A percentile compares a stretch with the other conserved stretches of the same genome.
Conservation (phyloP, 2,113 vertebrate species). For the Rhinolophus ferrumequinum region DNA sequence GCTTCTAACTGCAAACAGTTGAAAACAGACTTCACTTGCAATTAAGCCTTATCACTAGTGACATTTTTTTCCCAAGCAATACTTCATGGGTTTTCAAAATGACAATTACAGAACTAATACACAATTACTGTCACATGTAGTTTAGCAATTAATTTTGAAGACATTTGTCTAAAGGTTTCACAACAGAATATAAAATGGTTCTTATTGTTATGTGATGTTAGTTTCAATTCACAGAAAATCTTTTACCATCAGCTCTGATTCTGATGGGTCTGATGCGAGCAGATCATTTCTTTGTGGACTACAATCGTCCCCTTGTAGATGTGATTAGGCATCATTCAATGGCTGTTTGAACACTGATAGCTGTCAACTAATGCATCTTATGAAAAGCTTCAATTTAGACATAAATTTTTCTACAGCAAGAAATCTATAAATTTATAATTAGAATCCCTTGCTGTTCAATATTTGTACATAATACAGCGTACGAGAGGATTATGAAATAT, state of each 20-base stretch:
- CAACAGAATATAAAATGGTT: conserved; percentile 82
- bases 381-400: conserved; percentile 83
- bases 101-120: conserved; percentile 88
- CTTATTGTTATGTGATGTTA: conserved; percentile 83
- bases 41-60: conserved; percentile 88
- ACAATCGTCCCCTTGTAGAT: conserved; percentile 49
- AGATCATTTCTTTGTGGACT: conserved; percentile 42
- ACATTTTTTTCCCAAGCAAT: conserved; percentile 85
- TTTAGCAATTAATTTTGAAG: conserved; percentile 88
- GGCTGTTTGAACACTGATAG: conserved; percentile 76
- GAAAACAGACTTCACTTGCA: conserved; percentile 88
- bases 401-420: conserved; percentile 80
- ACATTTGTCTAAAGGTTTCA: conserved; percentile 87
- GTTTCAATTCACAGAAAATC: conserved; percentile 69
- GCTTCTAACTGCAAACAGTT: conserved; percentile 85
- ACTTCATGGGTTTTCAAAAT: conserved; percentile 88
- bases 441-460: conserved; percentile 90
- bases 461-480: conserved; percentile 94
- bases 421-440: conserved; percentile 89
- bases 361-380: conserved; percentile 83
- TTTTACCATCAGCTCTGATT: conserved; percentile 51
- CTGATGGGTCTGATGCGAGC: conserved; percentile 22
- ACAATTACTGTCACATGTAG: conserved; percentile 89
- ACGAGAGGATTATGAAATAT: conserved; percentile 91
- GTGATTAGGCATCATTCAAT: conserved; percentile 62